Conservation (phyloP, 2,113 vertebrate genomes). For the Myotis yumanensis region DNA sequence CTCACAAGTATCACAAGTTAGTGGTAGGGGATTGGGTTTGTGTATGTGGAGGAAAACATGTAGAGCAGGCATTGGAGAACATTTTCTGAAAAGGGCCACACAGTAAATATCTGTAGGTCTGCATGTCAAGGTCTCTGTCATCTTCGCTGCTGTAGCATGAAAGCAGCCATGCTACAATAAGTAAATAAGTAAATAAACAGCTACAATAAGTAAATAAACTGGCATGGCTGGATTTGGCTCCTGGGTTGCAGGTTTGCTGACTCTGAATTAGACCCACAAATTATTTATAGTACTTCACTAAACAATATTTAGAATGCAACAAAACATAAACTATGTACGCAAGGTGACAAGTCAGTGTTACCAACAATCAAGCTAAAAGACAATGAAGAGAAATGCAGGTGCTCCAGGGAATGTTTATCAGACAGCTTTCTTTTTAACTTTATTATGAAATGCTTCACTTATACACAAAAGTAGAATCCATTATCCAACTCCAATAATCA, state of each 20-base stretch:
- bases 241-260: background rate
- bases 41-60: background rate
- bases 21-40: background rate
- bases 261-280: background rate
- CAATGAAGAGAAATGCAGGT: background rate
- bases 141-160: background rate
- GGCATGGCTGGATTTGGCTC: background rate
- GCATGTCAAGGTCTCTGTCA: background rate
- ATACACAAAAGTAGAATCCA: background rate
- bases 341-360: background rate
- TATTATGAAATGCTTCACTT: background rate
- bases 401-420: background rate
- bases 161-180: background rate
- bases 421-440: background rate
- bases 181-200: too few relatives aligned
- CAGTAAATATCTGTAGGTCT: background rate
- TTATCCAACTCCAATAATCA: background rate
- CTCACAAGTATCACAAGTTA: background rate
- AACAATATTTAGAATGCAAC: background rate
- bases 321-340: too few relatives aligned
- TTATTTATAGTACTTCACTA: background rate
- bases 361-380: background rate
- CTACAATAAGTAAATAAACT: fast-evolving
- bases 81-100: background rate
- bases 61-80: background rate